Conservation (phyloP, 2,113 vertebrate species). For the Taurulus bubalis region DNA sequence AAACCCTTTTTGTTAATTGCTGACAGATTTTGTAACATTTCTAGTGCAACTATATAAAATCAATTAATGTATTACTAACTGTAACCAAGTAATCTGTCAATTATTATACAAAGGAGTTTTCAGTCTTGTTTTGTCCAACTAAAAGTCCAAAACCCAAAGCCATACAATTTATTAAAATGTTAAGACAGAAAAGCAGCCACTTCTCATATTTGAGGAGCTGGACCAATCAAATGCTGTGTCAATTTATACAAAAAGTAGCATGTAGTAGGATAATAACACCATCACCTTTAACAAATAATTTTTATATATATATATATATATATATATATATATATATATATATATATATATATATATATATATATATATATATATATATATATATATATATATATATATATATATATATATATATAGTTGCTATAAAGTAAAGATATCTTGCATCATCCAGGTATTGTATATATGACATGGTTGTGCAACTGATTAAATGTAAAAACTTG, state of each 20-base stretch:
- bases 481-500: background rate
- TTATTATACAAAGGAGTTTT: background rate
- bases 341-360: no score
- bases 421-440: background rate
- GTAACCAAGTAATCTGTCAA: no score
- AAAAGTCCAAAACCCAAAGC: background rate
- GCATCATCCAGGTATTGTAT: background rate
- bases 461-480: background rate
- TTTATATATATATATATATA: background rate
- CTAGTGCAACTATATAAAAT: background rate
- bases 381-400: no score
- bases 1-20: background rate
- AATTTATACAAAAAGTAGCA: background rate
- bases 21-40: background rate
- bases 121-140: background rate
- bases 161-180: no score
- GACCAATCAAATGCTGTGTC: no score
- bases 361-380: no score
- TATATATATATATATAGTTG: no score
- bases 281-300: background rate
- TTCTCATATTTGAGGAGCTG: background rate
- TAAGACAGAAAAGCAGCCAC: background rate
- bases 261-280: background rate
- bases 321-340: no score
- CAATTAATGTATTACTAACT: background rate